Evolutionary conservation across 2,113 vertebrate genomes (phyloP).

Genomic region (Cebus imitator): DNA sequence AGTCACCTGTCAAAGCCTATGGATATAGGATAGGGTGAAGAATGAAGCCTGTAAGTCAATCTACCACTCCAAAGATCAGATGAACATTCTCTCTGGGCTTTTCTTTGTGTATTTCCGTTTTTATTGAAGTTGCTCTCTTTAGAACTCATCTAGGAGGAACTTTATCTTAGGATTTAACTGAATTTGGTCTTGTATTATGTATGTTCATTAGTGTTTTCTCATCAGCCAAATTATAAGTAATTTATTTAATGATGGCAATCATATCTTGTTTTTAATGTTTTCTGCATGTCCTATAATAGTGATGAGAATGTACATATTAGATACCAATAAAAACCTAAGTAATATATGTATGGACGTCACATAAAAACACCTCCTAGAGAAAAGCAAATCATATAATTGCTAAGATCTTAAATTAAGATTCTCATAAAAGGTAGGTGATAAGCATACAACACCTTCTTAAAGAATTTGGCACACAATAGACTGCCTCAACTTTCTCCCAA

Average conservation of each 20-base stretch:
- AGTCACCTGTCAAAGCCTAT: neutral
- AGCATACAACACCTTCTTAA: constrained; percentile 31
- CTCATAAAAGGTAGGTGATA: constrained; percentile 28
- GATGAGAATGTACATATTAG: neutral
- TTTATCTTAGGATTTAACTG: constrained; percentile 39
- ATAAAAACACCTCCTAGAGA: constrained; percentile 34
- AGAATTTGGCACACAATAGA: constrained; percentile 47
- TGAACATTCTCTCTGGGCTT: neutral
- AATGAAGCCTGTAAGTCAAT: neutral
- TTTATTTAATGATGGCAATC: neutral
- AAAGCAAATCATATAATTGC: constrained; percentile 31
- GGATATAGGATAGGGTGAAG: neutral
- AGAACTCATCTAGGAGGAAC: neutral
- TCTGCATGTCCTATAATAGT: neutral
- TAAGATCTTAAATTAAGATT: constrained; percentile 36
- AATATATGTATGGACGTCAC: constrained; percentile 34
- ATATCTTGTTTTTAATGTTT: constrained; percentile 9
- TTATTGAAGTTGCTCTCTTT: constrained; percentile 31
- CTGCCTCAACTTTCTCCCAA: constrained; percentile 42
- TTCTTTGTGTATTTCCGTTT: constrained; percentile 23
- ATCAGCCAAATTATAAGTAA: neutral
- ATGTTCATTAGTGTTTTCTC: neutral
- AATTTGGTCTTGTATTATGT: constrained; percentile 21
- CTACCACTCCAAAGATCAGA: neutral
- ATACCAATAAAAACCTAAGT: constrained; percentile 13